phyloP scores from a whole-genome alignment of 2,113 vertebrate species.

The Sula dactylatra region DNA sequence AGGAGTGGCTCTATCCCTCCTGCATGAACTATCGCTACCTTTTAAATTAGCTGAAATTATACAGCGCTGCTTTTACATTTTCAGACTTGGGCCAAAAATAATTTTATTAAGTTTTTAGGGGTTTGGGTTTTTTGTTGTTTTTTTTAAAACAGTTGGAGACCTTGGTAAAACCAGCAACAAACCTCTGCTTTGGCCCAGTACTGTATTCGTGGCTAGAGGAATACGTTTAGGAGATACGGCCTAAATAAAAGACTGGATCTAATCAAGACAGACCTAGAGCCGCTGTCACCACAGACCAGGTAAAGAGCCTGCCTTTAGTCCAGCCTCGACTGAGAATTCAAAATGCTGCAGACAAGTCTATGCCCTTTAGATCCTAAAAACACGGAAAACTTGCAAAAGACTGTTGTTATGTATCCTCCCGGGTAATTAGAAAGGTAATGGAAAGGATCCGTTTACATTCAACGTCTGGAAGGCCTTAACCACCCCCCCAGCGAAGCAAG shows the following conservation, averaged over 20 bases:
- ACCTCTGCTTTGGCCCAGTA: neutral
- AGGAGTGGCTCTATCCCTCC: neutral
- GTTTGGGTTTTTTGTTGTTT: neutral
- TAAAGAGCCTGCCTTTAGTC: neutral
- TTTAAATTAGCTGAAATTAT: neutral
- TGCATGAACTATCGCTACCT: neutral
- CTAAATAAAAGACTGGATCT: neutral
- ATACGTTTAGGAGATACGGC: too few relatives aligned
- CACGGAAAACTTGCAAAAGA: neutral
- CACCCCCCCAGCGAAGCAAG: neutral
- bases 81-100: neutral
- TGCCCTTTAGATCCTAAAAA: neutral
- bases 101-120: neutral
- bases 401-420: neutral
- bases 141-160: neutral
- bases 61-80: neutral
- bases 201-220: neutral
- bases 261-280: neutral
- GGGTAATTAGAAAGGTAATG: neutral
- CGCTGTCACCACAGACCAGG: neutral
- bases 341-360: neutral
- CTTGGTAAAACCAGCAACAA: neutral
- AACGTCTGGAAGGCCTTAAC: neutral
- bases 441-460: neutral
- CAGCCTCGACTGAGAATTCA: neutral